Evolutionary conservation across 2,888 invertebrate species (phyloP).

Genomic region (Callyntrura guangdongensis): DNA sequence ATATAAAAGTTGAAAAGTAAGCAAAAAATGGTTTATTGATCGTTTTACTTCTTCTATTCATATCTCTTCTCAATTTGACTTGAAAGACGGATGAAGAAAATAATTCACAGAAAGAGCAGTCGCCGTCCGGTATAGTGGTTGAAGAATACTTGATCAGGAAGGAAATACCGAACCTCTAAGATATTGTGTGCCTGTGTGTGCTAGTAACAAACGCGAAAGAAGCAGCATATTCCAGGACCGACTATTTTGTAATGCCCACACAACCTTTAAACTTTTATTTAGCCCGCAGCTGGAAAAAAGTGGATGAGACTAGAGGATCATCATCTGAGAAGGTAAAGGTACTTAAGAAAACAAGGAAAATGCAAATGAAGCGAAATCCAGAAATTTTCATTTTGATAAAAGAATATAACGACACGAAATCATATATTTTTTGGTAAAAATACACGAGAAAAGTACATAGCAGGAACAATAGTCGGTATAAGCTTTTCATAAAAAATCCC

Average conservation of each 20-base stretch:
- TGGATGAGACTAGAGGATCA: slow-evolving; percentile 31
- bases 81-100: neutral
- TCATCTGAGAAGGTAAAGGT: slow-evolving; percentile 16
- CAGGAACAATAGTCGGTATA: too few species aligned
- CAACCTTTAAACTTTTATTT: neutral
- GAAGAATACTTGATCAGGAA: slow-evolving; percentile 30
- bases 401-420: too few species aligned
- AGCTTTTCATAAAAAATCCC: too few species aligned
- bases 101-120: neutral
- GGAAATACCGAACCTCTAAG: slow-evolving; percentile 19
- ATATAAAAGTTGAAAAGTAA: slow-evolving; percentile 19
- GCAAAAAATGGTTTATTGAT: slow-evolving; percentile 70
- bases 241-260: too few species aligned
- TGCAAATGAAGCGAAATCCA: slow-evolving; percentile 63
- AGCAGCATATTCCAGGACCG: too few species aligned
- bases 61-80: neutral
- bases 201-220: slow-evolving; percentile 5
- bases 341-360: slow-evolving; percentile 41
- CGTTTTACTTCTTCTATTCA: slow-evolving; percentile 32
- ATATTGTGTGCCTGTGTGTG: slow-evolving; percentile 37
- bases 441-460: too few species aligned
- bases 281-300: slow-evolving; percentile 29
- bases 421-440: too few species aligned
- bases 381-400: too few species aligned
- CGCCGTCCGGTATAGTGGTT: too few species aligned